Evolutionary conservation across 2,113 vertebrate genomes (phyloP).

Genomic region (Gopherus flavomarginatus): DNA sequence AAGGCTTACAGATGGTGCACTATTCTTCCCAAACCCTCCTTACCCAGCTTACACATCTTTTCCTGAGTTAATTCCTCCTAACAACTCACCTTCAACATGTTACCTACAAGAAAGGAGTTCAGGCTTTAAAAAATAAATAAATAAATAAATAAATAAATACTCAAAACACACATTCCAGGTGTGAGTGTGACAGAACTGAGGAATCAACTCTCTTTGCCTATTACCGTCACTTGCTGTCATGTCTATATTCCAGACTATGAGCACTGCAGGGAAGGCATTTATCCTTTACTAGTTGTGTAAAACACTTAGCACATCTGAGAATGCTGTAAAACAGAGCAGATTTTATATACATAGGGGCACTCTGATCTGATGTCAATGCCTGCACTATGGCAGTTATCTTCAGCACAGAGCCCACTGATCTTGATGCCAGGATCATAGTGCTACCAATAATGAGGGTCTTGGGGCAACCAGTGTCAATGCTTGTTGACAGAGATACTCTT

Average conservation of each 20-base stretch:
- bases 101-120: neutral
- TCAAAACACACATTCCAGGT: neutral
- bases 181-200: neutral
- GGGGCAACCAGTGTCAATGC: neutral
- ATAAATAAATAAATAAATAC: neutral
- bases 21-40: neutral
- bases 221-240: neutral
- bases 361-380: neutral
- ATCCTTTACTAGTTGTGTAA: neutral
- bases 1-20: neutral
- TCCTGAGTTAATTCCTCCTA: neutral
- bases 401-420: neutral
- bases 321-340: neutral
- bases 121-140: neutral
- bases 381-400: neutral
- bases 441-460: neutral
- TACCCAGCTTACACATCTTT: neutral
- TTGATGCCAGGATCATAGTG: neutral
- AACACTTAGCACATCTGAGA: neutral
- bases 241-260: rapidly evolving
- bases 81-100: neutral
- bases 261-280: neutral
- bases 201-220: neutral
- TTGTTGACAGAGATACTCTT: neutral
- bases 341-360: rapidly evolving